Base-by-base conservation (phyloP, 2,113 vertebrate species). In the Mugil cephalus region DNA sequence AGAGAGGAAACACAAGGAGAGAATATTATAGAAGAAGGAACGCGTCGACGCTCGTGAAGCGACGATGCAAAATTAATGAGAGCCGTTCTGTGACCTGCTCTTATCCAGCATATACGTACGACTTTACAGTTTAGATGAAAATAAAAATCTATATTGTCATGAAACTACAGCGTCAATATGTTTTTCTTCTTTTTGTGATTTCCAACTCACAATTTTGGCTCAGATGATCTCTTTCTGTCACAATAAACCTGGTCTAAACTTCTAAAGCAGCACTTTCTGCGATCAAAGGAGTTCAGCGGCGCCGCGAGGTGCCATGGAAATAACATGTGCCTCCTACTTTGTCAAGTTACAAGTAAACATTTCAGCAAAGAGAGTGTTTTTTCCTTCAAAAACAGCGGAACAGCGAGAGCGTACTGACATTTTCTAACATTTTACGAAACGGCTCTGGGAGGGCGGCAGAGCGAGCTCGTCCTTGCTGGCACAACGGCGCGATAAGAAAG, bases 31-130 rank as follows among this genome's bases (percentile, higher is more conserved):
- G 55, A 74, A 30, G 24, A 48, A 15, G 69, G 60, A 73, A 76
- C 43, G 36, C 45, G 13, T 62, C 48, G 46, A 66, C 53, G 36
- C 59, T 65, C 2, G 11, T 69, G 55, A 47, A 60, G 21, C 56
- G 55, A 64, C 24, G 8, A 87, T 74, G 46, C 54, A 82, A 76
- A 65, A 82, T 84, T 39, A 80, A 83, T 69, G 62, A 85, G 75
- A 61, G 47, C 45, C 58, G 78, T 55, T 38, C 11, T 58, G 40
- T 54, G 62, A 60, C 83, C 67, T 3, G 10, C 19, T 66, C 48
- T 70, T 54, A 43, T 69, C 62, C 24, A 9, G 60, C 52, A 42
- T 34, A 19, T 63, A 53, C 30, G 56, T 42, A 52, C 47, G 69
- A 60, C 58, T 61, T 30, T 30, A 2, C 24, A 30, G 24, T 30